Base-by-base conservation (phyloP, 2,888 invertebrate genomes). In the Fragum fragum region DNA sequence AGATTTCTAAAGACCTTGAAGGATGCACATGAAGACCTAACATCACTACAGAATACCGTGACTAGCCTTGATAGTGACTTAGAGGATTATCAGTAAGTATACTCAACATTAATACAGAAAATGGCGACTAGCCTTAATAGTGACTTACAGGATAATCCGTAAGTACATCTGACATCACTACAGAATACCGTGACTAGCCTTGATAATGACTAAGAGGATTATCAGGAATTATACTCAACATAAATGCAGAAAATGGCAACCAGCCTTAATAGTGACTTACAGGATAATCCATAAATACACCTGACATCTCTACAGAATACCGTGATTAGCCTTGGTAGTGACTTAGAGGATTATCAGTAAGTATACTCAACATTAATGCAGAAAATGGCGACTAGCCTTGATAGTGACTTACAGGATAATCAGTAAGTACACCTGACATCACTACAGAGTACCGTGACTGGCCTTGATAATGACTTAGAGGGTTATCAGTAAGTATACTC, bases 271-370 rank as follows among this genome's bases (percentile, higher is more conserved):
- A n/a, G n/a, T n/a, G n/a, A n/a, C n/a, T n/a, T n/a, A n/a, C n/a
- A n/a, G 23, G 66, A 76, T 2, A 70, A 76, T 26, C 29, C 72
- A 3, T 18, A 61, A 18, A 21, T 71, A 6, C 53, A 47, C 36
- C 53, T 84, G 16, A 21, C 70, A n/a, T 53, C 76, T 5, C 59
- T 86, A 39, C 68, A 68, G 55, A 66, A 83, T 28, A 86, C 86
- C 11, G 53, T 86, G 7, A 52, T 74, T 9, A 81, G 79, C 53
- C 47, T 86, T 23, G 83, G 81, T 39, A 61, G 69, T 26, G 76
- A 81, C n/a, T 57, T 86, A 21, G 76, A 63, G 1, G 55, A 61
- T 16, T 80, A 76, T 47, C 83, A 83, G 83, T 83, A 57, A 83
- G 83, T 83, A 39, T n/a, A 63, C 2, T 9, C n/a, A 36, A 36